These are phyloP conservation scores for Melanotaenia nigrans DNA, from an alignment of 2,797 vertebrate species.

Conservation along the genomic window DNA sequence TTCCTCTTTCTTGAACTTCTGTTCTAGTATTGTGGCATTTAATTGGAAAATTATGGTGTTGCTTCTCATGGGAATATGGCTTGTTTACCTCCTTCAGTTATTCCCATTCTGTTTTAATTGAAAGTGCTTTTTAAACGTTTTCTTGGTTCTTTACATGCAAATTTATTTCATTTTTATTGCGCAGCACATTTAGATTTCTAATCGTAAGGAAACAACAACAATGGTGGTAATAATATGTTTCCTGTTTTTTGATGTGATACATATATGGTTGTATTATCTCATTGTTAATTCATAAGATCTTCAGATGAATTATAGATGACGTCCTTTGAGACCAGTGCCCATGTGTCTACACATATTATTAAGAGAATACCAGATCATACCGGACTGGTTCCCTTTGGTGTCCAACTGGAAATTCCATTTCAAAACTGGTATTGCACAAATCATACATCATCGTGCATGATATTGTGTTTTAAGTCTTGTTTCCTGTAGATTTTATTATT, in stretches of 20 bases:
- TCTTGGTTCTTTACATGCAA: neutral
- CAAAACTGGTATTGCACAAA: slow-evolving; percentile 49
- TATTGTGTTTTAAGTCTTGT: slow-evolving; percentile 19
- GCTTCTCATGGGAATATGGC: slow-evolving; percentile 7
- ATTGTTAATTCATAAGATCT: slow-evolving; percentile 81
- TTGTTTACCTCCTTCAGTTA: slow-evolving; percentile 1
- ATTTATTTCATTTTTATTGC: slow-evolving; percentile 35
- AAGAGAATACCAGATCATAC: slow-evolving; percentile 78
- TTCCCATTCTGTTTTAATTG: slow-evolving; percentile 1
- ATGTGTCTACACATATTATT: slow-evolving; percentile 77
- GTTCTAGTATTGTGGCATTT: slow-evolving; percentile 26
- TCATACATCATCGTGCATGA: slow-evolving; percentile 44
- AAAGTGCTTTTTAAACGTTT: slow-evolving; percentile 2
- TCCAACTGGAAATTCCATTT: slow-evolving; percentile 54
- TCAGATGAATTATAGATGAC: slow-evolving; percentile 84
- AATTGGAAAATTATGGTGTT: slow-evolving; percentile 27
- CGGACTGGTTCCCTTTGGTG: slow-evolving; percentile 62
- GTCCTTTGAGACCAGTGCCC: slow-evolving; percentile 78
- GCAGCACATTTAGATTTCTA: slow-evolving; percentile 20
- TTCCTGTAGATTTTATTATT: slow-evolving; percentile 8
- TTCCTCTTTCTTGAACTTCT: neutral
- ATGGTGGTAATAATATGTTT: slow-evolving; percentile 65
- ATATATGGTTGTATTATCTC: slow-evolving; percentile 79
- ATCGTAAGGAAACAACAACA: slow-evolving; percentile 28
- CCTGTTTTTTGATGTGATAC: slow-evolving; percentile 77